These are phyloP conservation scores for Ectobius pallidus DNA, from an alignment of 2,888 invertebrate genomes.

Conservation along the genomic window DNA sequence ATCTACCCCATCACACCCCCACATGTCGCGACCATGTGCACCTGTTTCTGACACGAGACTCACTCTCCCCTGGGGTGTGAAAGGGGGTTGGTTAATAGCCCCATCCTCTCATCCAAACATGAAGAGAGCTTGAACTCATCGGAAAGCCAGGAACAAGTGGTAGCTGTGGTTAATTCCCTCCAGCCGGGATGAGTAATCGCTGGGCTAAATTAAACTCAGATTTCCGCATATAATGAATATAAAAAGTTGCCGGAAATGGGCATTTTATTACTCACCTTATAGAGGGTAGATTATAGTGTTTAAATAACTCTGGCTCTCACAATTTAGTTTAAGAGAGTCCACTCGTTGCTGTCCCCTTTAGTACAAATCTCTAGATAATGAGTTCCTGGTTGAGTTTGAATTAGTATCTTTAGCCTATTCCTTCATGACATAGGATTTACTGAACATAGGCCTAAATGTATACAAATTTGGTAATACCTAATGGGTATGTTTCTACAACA, in stretches of 20 bases:
- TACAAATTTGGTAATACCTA: no score
- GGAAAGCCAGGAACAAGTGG: not conserved
- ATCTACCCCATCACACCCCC: not conserved
- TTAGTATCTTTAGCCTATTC: no score
- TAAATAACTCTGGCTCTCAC: no score
- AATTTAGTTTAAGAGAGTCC: no score
- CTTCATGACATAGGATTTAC: no score
- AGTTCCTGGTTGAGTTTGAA: no score
- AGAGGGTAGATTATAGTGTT: not conserved
- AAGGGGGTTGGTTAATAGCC: conserved; percentile 5
- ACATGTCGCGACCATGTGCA: conserved; percentile 19
- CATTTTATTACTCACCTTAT: not conserved
- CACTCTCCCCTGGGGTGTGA: not conserved
- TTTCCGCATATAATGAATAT: not conserved
- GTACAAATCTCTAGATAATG: no score
- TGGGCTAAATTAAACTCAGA: not conserved
- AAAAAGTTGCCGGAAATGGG: not conserved
- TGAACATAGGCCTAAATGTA: no score
- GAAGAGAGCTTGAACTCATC: not conserved
- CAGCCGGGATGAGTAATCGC: not conserved
- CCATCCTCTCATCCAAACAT: not conserved
- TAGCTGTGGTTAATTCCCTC: not conserved
- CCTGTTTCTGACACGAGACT: conserved; percentile 21
- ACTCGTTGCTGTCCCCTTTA: no score
- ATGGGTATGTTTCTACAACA: no score